Conservation (phyloP, 2,888 invertebrate genomes). For the Caradrina kadenii region DNA sequence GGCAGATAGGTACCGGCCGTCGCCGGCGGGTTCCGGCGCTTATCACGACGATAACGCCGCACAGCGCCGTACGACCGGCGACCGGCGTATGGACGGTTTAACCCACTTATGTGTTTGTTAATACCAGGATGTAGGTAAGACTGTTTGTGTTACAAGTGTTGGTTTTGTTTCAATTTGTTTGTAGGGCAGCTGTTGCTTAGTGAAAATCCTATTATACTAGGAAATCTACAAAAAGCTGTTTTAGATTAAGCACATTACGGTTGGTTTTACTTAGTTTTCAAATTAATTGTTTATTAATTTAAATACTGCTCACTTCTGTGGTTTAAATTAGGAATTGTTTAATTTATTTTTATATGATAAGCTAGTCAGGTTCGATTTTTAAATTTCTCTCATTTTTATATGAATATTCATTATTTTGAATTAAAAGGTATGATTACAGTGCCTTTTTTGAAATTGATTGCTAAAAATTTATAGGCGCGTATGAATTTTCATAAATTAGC, state of each 20-base stretch:
- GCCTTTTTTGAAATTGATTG: neutral
- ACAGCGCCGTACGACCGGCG: conserved; percentile 74
- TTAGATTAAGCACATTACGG: neutral
- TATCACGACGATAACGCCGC: conserved; percentile 85
- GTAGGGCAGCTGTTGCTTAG: neutral
- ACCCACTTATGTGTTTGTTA: conserved; percentile 72
- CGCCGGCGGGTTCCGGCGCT: conserved; percentile 81
- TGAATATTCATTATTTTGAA: conserved; percentile 1
- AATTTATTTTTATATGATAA: neutral
- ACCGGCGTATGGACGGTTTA: conserved; percentile 69
- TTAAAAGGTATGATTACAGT: neutral
- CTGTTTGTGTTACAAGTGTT: conserved; percentile 42
- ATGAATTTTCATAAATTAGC: conserved; percentile 34
- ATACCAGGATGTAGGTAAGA: conserved; percentile 57
- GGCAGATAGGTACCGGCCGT: conserved; percentile 77
- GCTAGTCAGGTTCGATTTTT: neutral
- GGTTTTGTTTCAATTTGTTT: conserved; percentile 40
- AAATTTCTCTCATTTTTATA: neutral
- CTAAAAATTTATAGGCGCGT: conserved; percentile 4
- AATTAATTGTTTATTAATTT: neutral
- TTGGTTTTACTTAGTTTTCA: neutral
- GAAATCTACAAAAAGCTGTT: neutral
- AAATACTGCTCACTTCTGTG: neutral
- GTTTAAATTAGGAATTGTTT: neutral
- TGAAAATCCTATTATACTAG: conserved; percentile 9